Evolutionary conservation across 1,140 invertebrate genomes (phyloP), one percentile per base, ranked within the genome.

Genomic region (Trachymyrmex cornetzi): DNA sequence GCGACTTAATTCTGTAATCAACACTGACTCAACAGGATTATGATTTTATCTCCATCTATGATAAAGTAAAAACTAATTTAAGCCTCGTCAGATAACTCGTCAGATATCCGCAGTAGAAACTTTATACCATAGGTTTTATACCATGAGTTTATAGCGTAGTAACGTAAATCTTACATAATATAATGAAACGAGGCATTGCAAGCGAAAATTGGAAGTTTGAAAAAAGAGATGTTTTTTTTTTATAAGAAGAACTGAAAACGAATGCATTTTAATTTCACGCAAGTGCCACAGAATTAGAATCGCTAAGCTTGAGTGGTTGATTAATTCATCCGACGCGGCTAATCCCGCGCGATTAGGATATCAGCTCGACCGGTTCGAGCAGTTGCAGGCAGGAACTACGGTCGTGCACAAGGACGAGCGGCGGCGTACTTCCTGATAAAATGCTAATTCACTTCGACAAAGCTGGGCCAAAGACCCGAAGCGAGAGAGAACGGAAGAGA

Each of bases 271-370:
- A 53, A 55, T 80, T 30, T 67, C 48, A 66, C 63, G 24, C 27
- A 2, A 27, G 27, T n/a, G n/a, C 27, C 55, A 11, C n/a, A 16
- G 61, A 53, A 67, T 80, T 67, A 38, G 61, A 22, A 27, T 48
- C 63, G 44, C 34, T 67, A 55, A 67, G 44, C 44, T 69, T 55
- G n/a, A 22, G 30, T 55, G 48, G 27, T 69, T 57, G 79, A 71
- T 71, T 57, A 57, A 81, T 86, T 80, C 63, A 64, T 67, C 34
- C 77, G 30, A 12, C 34, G 61, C 27, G 50, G 50, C 75, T 86
- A 86, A 80, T 86, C 84, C 14, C n/a, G 27, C 11, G 61, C 63
- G 85, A 79, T 69, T 86, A 69, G 86, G 80, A 69, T 59, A 82
- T 74, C 80, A 69, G 77, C 38, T 63, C 27, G 67, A 85, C 67